Conservation (phyloP, 2,888 invertebrate genomes). For the Spisula subtruncata region DNA sequence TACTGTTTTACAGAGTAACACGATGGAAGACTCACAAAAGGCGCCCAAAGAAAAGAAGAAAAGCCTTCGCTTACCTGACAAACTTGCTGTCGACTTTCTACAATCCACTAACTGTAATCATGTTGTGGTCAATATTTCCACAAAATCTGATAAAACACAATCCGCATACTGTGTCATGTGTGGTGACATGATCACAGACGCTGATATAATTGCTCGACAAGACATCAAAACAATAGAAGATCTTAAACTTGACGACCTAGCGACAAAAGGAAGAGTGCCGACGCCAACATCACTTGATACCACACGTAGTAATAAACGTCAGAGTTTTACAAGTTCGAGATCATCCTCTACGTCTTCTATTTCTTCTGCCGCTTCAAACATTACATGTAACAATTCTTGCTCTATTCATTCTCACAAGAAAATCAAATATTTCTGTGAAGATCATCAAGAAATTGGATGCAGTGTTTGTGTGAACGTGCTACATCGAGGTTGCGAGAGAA, state of each 20-base stretch:
- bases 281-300: slow-evolving; percentile 5
- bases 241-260: neutral
- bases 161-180: slow-evolving; percentile 67
- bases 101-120: slow-evolving; percentile 65
- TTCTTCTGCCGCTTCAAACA: neutral
- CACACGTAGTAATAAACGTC: neutral
- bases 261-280: neutral
- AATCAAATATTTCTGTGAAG: slow-evolving; percentile 71
- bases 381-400: slow-evolving; percentile 40
- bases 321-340: slow-evolving; percentile 26
- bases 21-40: slow-evolving; percentile 24
- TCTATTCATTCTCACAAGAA: slow-evolving; percentile 68
- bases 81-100: slow-evolving; percentile 50
- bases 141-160: slow-evolving; percentile 36
- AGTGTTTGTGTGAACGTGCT: slow-evolving; percentile 69
- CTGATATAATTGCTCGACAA: neutral
- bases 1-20: neutral
- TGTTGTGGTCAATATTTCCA: slow-evolving; percentile 60
- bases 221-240: slow-evolving; percentile 20
- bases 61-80: slow-evolving; percentile 26
- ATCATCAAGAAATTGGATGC: slow-evolving; percentile 70
- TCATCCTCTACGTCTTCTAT: slow-evolving; percentile 37
- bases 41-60: slow-evolving; percentile 16
- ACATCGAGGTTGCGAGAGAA: slow-evolving; percentile 65
- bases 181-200: slow-evolving; percentile 57